A percentile compares a stretch with the other conserved stretches of the same genome.
These are phyloP conservation scores for Oikopleura albicans DNA, from an alignment of 23 tunicate species.

Conservation along the genomic window DNA sequence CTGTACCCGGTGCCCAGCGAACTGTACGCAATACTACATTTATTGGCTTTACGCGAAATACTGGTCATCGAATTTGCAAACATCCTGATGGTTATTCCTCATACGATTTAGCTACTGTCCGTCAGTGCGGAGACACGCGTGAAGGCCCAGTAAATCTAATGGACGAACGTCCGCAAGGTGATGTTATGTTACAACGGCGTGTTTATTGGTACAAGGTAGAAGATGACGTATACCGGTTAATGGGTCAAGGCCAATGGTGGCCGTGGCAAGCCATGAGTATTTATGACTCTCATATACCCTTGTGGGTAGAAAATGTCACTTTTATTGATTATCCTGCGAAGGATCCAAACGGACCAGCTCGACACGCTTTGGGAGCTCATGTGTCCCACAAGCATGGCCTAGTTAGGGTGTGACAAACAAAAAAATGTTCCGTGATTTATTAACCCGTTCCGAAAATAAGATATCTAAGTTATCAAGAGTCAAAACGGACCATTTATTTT, in stretches of 20 bases:
- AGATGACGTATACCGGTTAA: background rate
- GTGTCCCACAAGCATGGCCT: background rate
- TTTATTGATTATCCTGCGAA: background rate
- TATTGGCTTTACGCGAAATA: background rate
- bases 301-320: background rate
- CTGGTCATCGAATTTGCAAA: constrained; percentile 1
- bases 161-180: background rate
- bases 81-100: background rate
- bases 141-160: background rate
- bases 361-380: background rate
- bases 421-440: too few species aligned
- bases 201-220: background rate
- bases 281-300: background rate
- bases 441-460: too few species aligned
- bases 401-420: too few species aligned
- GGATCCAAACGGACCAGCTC: background rate
- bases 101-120: background rate
- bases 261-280: background rate
- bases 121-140: background rate
- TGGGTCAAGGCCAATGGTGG: background rate
- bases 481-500: too few species aligned
- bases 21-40: background rate
- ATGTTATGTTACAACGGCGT: background rate
- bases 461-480: too few species aligned
- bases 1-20: background rate